Evolutionary conservation across 2,888 invertebrate genomes (phyloP).

Genomic region (Dynastes hyllus): DNA sequence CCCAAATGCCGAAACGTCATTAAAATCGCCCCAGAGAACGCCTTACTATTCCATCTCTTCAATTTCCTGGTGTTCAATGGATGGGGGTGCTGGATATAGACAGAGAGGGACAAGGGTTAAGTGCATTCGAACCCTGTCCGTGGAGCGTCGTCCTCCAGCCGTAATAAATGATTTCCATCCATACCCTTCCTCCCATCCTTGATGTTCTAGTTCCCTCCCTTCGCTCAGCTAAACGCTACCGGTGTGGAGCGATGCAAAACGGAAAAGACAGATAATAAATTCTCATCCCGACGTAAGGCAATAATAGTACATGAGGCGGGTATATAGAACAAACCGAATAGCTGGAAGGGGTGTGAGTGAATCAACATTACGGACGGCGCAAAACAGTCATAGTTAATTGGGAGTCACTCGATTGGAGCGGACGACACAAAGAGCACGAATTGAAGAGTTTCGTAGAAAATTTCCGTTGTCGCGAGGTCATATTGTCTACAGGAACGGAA

Average conservation of each 20-base stretch:
- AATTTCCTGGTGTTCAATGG: slow-evolving; percentile 26
- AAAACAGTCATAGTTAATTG: background rate
- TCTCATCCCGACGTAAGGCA: slow-evolving; percentile 1
- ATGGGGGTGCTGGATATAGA: background rate
- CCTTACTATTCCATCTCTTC: slow-evolving; percentile 6
- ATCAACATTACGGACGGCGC: background rate
- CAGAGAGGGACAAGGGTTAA: slow-evolving; percentile 34
- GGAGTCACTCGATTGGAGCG: background rate
- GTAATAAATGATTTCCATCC: slow-evolving; percentile 34
- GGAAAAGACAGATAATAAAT: slow-evolving; percentile 32
- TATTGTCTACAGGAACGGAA: background rate
- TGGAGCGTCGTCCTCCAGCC: background rate
- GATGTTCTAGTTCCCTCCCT: background rate
- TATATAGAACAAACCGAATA: background rate
- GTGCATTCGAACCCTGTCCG: slow-evolving; percentile 12
- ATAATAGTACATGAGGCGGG: background rate
- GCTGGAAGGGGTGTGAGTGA: background rate
- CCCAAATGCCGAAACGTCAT: slow-evolving; percentile 14
- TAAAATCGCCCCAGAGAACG: slow-evolving; percentile 12
- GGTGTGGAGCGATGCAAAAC: slow-evolving; percentile 10
- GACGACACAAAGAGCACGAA: background rate
- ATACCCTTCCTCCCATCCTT: background rate
- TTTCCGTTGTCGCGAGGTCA: background rate
- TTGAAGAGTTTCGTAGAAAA: slow-evolving; percentile 4
- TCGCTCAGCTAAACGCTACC: background rate